Evolutionary conservation across 2,797 vertebrate species (phyloP), one percentile per base, ranked within the genome.

Genomic region (Chrosomus eos): DNA sequence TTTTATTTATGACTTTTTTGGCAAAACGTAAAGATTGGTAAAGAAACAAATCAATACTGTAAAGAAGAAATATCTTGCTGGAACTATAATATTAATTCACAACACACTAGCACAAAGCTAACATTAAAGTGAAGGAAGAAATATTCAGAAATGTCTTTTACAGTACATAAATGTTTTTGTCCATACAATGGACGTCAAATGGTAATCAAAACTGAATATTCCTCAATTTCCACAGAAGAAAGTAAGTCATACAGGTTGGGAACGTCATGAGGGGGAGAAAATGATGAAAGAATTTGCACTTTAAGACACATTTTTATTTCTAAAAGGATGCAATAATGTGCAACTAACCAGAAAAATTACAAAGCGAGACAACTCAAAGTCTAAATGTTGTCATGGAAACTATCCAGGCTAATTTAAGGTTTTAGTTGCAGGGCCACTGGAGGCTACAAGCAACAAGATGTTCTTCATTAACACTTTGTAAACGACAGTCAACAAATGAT

Each of bases 351-450:
- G 73, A 21, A 36, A 70, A 51, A 80, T 53, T 67, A 67, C 55
- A 85, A 72, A 48, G 48, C 5, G 21, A 67, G 53, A 36, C 7
- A 2, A 31, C 14, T 83, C 76, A 38, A 73, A 48, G 70, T 84
- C 68, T 75, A 68, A 58, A 64, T 75, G 81, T 84, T 80, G 86
- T 87, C 86, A 87, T 87, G 81, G 81, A 80, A 87, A 87, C 86
- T 68, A 84, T 36, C 10, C 45, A 16, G 73, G 45, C 33, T 84
- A 58, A 84, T 84, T 84, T 77, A 77, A 43, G 62, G 62, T 68
- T 84, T 83, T 68, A 70, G 48, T 64, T 68, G 19, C 73, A 77
- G 62, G 72, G 72, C 33, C 45, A 83, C 33, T 67, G 81, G 81
- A 83, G 81, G 45, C 60, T 62, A 83, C 33, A 75, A 36, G 75